Conservation (phyloP, 2,888 invertebrate species). For the Crossocerus cetratus region DNA sequence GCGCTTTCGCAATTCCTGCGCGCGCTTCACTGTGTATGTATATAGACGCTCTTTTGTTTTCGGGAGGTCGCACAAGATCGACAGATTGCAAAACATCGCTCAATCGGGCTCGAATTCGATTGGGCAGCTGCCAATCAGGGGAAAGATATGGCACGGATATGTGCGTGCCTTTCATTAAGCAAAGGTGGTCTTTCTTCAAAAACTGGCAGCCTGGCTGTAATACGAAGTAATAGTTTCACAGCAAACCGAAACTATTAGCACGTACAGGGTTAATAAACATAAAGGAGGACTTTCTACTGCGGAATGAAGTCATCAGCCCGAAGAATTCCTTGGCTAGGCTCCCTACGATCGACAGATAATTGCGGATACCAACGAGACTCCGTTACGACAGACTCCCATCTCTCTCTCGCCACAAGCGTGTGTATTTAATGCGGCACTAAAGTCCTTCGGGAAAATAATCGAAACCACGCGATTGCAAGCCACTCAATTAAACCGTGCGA, state of each 20-base stretch:
- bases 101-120: too few relatives aligned
- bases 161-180: too few relatives aligned
- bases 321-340: conserved; percentile 3
- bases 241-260: too few relatives aligned
- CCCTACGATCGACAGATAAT: conserved; percentile 18
- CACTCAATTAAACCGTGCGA: conserved; percentile 33
- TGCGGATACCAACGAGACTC: conserved; percentile 16
- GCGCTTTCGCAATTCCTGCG: not conserved
- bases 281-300: conserved; percentile 11
- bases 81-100: too few relatives aligned
- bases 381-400: conserved; percentile 36
- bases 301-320: conserved; percentile 21
- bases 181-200: too few relatives aligned
- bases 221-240: too few relatives aligned
- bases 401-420: too few relatives aligned
- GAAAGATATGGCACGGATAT: too few relatives aligned
- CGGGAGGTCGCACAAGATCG: not conserved
- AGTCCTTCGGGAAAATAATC: conserved; percentile 33
- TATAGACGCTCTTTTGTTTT: not conserved
- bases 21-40: not conserved
- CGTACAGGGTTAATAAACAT: not conserved
- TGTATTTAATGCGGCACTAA: conserved; percentile 42
- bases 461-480: conserved; percentile 23
- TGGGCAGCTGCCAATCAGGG: too few relatives aligned
- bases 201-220: too few relatives aligned